Percentiles rank a stretch among this genome's conserved stretches.
Conservation (phyloP, 1,140 invertebrate genomes). For the Monomorium pharaonis region DNA sequence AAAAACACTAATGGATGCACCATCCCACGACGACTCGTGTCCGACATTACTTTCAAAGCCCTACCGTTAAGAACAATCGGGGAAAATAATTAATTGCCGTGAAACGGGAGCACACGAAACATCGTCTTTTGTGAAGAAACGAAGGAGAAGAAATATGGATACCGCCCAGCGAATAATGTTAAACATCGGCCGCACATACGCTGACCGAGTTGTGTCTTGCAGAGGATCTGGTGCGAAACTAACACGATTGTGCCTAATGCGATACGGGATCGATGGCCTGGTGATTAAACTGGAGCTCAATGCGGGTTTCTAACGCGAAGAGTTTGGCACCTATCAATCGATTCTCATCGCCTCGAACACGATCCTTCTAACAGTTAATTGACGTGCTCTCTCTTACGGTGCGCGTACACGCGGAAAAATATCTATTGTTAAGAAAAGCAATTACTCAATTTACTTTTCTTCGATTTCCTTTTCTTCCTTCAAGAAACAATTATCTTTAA, state of each 20-base stretch:
- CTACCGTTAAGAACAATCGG: not conserved
- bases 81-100: not conserved
- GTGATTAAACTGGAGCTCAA: constrained; percentile 23
- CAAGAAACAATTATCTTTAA: too few relatives aligned
- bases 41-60: not conserved
- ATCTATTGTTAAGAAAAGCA: too few relatives aligned
- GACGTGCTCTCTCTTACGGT: not conserved
- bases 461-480: too few relatives aligned
- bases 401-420: not conserved
- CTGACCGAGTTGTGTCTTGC: not conserved
- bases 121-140: not conserved
- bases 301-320: not conserved
- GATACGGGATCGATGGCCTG: constrained; percentile 2
- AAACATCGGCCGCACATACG: not conserved
- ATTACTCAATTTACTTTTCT: too few relatives aligned
- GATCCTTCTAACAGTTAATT: not conserved
- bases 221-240: constrained; percentile 5
- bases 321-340: constrained; percentile 10
- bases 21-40: too few relatives aligned
- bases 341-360: not conserved
- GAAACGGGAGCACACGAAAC: not conserved
- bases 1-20: not conserved
- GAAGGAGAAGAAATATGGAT: not conserved
- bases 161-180: not conserved
- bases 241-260: constrained; percentile 2